Evolutionary conservation across 2,113 vertebrate species (phyloP).

Genomic region (Xiphophorus hellerii): DNA sequence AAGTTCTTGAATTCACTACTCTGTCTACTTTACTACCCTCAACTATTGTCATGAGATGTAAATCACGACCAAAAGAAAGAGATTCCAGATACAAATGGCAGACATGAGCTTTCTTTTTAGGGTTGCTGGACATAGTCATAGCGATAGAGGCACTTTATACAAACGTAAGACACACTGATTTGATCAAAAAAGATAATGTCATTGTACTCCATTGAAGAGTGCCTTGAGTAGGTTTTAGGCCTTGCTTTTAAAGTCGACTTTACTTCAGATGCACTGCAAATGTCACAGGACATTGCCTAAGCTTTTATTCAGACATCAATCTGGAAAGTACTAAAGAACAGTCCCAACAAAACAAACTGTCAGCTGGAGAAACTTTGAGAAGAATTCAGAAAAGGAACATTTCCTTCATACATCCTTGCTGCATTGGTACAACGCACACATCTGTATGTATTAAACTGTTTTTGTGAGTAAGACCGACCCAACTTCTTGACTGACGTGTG

Average conservation of each 20-base stretch:
- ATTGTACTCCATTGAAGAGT: not conserved
- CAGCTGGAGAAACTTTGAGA: not conserved
- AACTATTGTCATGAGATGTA: no score
- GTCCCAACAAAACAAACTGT: not conserved
- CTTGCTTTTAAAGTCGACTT: not conserved
- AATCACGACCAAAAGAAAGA: no score
- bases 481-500: conserved; percentile 71
- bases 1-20: no score
- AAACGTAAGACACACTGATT: not conserved
- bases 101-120: no score
- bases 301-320: not conserved
- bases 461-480: conserved; percentile 20
- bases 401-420: not conserved
- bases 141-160: no score
- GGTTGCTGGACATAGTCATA: no score
- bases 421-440: not conserved
- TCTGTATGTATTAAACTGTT: conserved; percentile 23
- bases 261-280: not conserved
- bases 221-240: not conserved
- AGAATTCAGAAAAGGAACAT: not conserved
- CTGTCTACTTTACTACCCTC: no score
- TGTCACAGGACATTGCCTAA: not conserved
- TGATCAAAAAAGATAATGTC: not conserved
- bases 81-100: no score
- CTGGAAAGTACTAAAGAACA: not conserved